phyloP scores from a whole-genome alignment of 2,797 vertebrate genomes.

The Caiman crocodilus region DNA sequence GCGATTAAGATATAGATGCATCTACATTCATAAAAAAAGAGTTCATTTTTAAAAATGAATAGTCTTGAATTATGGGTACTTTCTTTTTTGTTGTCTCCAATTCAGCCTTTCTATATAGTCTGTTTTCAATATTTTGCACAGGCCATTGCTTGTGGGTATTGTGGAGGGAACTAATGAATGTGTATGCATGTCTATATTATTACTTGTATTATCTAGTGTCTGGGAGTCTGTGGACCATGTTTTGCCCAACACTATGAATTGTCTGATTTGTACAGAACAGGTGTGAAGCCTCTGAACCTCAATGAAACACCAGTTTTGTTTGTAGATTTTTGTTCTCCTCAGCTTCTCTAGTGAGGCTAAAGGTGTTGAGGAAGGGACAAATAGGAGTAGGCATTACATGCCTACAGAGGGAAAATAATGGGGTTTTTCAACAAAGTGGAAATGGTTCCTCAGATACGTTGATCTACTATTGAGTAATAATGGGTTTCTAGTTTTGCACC shows the following conservation, averaged over 20 bases:
- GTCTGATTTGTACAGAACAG: background rate
- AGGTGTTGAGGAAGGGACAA: conserved; percentile 29
- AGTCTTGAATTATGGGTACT: background rate
- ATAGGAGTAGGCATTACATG: conserved; percentile 27
- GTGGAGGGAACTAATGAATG: background rate
- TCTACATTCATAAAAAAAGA: background rate
- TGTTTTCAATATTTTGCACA: no score
- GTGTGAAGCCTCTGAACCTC: background rate
- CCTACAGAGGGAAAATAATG: conserved; percentile 62
- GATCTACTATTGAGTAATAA: conserved; percentile 75
- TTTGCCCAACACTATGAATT: background rate
- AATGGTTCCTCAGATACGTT: conserved; percentile 72
- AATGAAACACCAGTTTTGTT: background rate
- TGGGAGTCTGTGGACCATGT: rapidly evolving
- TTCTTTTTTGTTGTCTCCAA: no score
- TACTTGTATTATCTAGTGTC: background rate
- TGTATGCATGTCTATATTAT: background rate
- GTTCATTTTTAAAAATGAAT: background rate
- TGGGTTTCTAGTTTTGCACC: conserved; percentile 24
- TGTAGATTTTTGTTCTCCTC: background rate
- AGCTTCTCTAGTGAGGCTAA: background rate
- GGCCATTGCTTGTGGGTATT: background rate
- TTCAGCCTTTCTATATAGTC: no score
- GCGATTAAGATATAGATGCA: background rate
- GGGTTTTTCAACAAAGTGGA: conserved; percentile 73